Conservation (phyloP, 2,113 vertebrate species). For the Pituophis catenifer region DNA sequence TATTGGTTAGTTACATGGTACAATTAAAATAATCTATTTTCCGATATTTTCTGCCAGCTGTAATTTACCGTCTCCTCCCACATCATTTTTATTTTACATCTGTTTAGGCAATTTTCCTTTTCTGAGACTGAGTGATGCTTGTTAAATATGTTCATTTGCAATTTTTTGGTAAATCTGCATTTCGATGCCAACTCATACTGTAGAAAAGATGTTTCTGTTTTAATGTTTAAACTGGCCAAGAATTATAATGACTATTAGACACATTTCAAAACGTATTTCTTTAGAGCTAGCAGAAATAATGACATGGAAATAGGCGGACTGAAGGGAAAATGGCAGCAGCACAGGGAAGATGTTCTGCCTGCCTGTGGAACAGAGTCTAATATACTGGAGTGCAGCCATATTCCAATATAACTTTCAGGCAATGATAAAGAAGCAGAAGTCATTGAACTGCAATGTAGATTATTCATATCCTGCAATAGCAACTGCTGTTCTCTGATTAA, state of each 20-base stretch:
- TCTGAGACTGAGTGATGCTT: neutral
- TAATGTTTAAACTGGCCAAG: neutral
- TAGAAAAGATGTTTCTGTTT: neutral
- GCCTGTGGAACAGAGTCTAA: neutral
- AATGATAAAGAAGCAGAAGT: neutral
- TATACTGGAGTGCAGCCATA: neutral
- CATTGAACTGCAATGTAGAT: neutral
- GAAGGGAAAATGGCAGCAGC: neutral
- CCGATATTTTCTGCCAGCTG: neutral
- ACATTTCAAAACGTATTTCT: neutral
- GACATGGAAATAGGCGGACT: neutral
- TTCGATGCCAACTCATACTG: neutral
- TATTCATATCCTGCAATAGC: neutral
- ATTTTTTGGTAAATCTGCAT: neutral
- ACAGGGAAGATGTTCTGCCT: neutral
- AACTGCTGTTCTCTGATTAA: neutral
- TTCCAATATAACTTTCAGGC: neutral
- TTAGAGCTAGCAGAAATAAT: neutral
- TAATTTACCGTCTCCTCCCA: neutral
- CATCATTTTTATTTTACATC: neutral
- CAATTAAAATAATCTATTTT: neutral
- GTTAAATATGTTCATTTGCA: neutral
- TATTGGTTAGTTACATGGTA: neutral
- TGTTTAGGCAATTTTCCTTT: neutral
- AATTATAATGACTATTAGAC: neutral